Base-by-base conservation (phyloP, 2,888 invertebrate genomes). In the Nymphalis c-album region DNA sequence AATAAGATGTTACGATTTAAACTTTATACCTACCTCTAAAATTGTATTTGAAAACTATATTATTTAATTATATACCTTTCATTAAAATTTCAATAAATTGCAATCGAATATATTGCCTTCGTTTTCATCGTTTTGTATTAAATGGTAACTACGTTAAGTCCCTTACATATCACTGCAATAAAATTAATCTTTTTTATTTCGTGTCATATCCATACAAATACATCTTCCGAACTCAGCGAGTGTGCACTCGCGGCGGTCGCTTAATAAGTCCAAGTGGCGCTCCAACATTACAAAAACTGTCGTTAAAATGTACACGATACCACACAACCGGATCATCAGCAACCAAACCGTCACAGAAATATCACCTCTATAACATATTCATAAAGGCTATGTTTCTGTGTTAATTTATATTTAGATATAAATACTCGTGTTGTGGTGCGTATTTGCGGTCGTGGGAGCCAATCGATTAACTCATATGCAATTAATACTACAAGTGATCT, bases 231-330 rank as follows among this genome's bases (percentile, higher is more conserved):
- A 51, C 68, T 48, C 55, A 66, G 59, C 68, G 67, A 58, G 75
- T 73, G 75, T 73, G 64, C 50, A 60, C 64, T 59, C 65, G 71
- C 76, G 74, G 78, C 77, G 77, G 80, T 81, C 80, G 85, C 86
- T 89, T 89, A 90, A 87, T 88, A 90, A 87, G 87, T 83, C 83
- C 85, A 88, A 91, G 88, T 89, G 90, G 87, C 82, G 82, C 75
- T 86, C 81, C 85, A 84, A 80, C 84, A 82, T 85, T 74, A 78
- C 75, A 87, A 86, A 88, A 87, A 85, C 80, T 78, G 78, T 82
- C 84, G 82, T 81, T 81, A 78, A 80, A 80, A 80, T 76, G 74
- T 73, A 71, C 70, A 69, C 70, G 31, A 45, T 60, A 60, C 60
- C 63, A 55, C 69, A 63, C 64, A 73, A 60, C 71, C 57, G 20